Evolutionary conservation across 2,113 vertebrate species (phyloP), one percentile per base, ranked within the genome.

Genomic region (Hemiprocne comata): DNA sequence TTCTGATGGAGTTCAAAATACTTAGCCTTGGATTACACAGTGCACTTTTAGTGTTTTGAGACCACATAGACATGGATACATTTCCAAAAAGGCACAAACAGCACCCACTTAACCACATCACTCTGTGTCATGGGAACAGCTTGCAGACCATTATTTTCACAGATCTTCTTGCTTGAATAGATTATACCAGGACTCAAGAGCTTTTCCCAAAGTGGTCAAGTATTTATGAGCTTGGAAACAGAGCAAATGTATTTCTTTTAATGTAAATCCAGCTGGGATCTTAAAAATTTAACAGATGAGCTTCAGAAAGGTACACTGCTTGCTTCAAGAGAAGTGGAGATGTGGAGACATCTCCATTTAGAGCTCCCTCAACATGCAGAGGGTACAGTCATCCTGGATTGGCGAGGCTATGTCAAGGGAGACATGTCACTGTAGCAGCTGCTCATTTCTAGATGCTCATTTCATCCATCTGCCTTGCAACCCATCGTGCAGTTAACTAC

Each of bases 141-240:
- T 93, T 79, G 36, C 58, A 81, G 74, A 64, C 73, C 55, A 36
- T 48, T 92, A 64, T 94, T 94, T 89, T 80, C 76, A 38, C 42
- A 89, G 54, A 84, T 93, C 34, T 80, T 95, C 90, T 91, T 93
- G 90, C 86, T 93, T 87, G 94, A 97, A 97, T 95, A 92, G 81
- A 51, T 97, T 93, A 91, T 79, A 62, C 28, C 21, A 72, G 62
- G 77, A 67, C 65, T 95, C n/a, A 94, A 96, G 95, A 96, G 88
- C 91, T 90, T 94, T 87, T 88, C 4, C 5, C 93, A 79, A 67
- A 54, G 42, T 0, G 8, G 66, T 85, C 81, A 87, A 95, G 60
- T 95, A 95, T 93, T 96, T 93, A 93, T 93, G 78, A 93, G 61
- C 34, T 77, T 87, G 78, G 74, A 87, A 94, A 95, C 14, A 67